Percentiles rank a stretch among this genome's conserved stretches.
Conservation (phyloP, 2,113 vertebrate species). For the Cricetomys ansorgei region DNA sequence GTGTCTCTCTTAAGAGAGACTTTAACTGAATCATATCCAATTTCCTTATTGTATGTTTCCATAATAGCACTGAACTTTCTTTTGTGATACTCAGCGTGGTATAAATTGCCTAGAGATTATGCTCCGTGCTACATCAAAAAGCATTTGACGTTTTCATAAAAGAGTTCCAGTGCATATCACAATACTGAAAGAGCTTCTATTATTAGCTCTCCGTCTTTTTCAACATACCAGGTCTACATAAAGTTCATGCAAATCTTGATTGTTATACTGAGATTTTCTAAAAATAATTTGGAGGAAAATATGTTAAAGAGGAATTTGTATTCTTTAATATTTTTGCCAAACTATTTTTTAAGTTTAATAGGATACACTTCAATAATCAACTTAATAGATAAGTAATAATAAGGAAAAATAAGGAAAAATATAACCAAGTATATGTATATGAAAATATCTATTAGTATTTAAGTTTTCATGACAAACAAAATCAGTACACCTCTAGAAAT, state of each 20-base stretch:
- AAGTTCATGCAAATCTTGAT: slow-evolving; percentile 37
- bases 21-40: background rate
- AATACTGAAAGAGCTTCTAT: background rate
- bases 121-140: background rate
- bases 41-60: background rate
- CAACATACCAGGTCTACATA: background rate
- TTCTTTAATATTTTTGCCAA: background rate
- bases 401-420: no score
- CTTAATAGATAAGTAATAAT: background rate
- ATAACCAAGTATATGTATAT: background rate
- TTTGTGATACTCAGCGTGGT: background rate
- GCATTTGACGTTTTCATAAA: background rate
- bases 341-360: background rate
- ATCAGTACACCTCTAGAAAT: background rate
- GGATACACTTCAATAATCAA: background rate
- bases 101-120: slow-evolving; percentile 1
- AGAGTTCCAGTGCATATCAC: background rate
- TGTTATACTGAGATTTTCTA: background rate
- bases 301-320: background rate
- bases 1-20: background rate
- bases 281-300: background rate
- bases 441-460: slow-evolving; percentile 6
- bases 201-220: background rate
- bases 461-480: background rate
- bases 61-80: background rate